Evolutionary conservation across 2,797 vertebrate species (phyloP).

Genomic region (Epinephelus awoara): DNA sequence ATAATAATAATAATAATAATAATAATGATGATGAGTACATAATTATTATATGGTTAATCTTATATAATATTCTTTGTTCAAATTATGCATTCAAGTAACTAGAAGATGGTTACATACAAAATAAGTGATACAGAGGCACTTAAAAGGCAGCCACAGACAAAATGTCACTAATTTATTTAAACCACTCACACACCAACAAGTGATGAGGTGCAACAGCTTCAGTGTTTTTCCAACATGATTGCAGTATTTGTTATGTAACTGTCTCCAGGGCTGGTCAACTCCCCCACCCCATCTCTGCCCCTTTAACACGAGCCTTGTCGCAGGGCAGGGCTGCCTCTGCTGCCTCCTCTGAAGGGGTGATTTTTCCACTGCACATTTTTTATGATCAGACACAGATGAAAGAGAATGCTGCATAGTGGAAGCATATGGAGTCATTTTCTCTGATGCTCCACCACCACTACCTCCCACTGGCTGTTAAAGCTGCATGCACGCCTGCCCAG

Average conservation of each 20-base stretch:
- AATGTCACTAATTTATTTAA: constrained; percentile 20
- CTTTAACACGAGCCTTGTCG: constrained; percentile 47
- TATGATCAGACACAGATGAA: constrained; percentile 57
- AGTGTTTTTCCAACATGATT: constrained; percentile 23
- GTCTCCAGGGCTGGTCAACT: constrained; percentile 40
- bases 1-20: neutral
- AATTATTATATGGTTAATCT: neutral
- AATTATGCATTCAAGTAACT: neutral
- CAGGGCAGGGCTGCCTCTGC: constrained; percentile 52
- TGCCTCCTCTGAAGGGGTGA: constrained; percentile 42
- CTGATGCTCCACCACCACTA: constrained; percentile 38
- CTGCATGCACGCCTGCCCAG: constrained; percentile 55
- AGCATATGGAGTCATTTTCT: constrained; percentile 68
- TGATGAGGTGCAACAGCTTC: constrained; percentile 17
- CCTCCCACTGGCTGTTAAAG: constrained; percentile 57
- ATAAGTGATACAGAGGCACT: neutral
- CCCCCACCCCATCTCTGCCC: constrained; percentile 26
- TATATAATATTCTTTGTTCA: neutral
- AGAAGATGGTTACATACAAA: neutral
- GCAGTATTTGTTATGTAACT: constrained; percentile 70
- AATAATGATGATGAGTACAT: neutral
- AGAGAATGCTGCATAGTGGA: constrained; percentile 59
- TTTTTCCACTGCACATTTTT: constrained; percentile 44
- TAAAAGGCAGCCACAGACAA: constrained; percentile 2
- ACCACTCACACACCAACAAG: constrained; percentile 2